These are phyloP conservation scores for Spilarctia lutea DNA, from an alignment of 2,888 invertebrate genomes.

Conservation along the genomic window DNA sequence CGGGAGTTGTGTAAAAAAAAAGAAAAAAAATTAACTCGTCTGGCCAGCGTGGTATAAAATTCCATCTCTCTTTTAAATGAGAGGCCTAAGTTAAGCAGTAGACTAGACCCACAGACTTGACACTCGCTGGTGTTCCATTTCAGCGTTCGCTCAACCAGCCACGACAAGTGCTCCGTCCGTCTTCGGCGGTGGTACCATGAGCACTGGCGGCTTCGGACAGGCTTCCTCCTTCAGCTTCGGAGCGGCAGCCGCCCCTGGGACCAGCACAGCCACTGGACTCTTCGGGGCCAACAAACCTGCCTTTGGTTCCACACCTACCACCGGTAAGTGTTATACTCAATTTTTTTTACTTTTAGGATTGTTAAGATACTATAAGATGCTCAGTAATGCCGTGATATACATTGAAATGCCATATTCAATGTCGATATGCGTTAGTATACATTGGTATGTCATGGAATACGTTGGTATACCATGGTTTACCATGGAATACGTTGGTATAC, in stretches of 20 bases:
- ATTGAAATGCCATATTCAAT: not conserved
- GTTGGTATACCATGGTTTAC: not conserved
- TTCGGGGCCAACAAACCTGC: conserved; percentile 84
- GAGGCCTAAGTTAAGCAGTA: no score
- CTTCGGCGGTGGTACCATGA: conserved; percentile 88
- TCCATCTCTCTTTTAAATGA: no score
- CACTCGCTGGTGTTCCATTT: conserved; percentile 38
- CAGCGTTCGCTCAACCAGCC: conserved; percentile 84
- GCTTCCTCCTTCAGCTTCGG: conserved; percentile 81
- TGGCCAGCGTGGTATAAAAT: no score
- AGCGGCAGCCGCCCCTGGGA: conserved; percentile 63
- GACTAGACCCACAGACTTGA: no score
- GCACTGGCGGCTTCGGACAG: conserved; percentile 85
- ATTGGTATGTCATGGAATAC: not conserved
- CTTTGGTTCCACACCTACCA: conserved; percentile 75
- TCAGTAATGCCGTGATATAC: not conserved
- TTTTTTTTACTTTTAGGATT: not conserved
- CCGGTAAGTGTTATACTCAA: conserved; percentile 56
- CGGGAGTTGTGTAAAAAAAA: no score
- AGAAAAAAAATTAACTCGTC: no score
- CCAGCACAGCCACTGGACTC: conserved; percentile 66
- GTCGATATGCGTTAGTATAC: not conserved
- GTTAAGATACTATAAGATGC: not conserved
- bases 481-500: no score
- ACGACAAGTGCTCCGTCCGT: conserved; percentile 87